Conservation (phyloP, 2,888 invertebrate species). For the Tenthredo distinguenda region DNA sequence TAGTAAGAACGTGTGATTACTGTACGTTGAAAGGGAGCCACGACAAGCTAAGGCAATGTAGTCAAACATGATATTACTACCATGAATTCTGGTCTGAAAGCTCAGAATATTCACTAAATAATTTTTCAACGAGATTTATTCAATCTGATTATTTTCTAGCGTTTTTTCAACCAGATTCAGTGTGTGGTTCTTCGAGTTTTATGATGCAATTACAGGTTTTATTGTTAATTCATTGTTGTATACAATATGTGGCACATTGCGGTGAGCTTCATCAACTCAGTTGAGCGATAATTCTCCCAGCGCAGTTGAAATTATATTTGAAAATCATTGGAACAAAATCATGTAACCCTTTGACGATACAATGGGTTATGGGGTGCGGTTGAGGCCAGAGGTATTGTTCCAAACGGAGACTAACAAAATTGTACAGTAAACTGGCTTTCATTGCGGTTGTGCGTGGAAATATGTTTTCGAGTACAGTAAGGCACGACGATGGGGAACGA, state of each 20-base stretch:
- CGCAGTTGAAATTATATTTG: conserved; percentile 11
- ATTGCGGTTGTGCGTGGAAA: not conserved
- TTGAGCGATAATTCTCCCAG: not conserved
- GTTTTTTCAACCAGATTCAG: not conserved
- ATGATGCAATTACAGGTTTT: not conserved
- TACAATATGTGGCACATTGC: not conserved
- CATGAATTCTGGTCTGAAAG: not conserved
- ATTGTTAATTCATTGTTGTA: not conserved
- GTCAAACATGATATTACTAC: conserved; percentile 11
- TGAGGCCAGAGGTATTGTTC: not conserved
- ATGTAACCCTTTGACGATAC: conserved; percentile 29
- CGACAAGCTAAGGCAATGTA: conserved; percentile 8
- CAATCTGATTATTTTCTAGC: not conserved
- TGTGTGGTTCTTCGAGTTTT: not conserved
- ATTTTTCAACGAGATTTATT: not conserved
- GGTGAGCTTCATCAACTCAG: conserved; percentile 7
- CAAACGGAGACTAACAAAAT: conserved; percentile 4
- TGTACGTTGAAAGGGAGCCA: conserved; percentile 11
- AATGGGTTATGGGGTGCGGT: conserved; percentile 8
- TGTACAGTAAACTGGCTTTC: conserved; percentile 11
- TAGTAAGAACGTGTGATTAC: conserved; percentile 23
- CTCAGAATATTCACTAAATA: not conserved
- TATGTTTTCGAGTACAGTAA: not conserved
- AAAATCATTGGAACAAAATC: conserved; percentile 15
- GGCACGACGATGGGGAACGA: not conserved